These are phyloP conservation scores for Muscicapa comitata DNA, from an alignment of 2,797 vertebrate genomes.

Conservation along the genomic window DNA sequence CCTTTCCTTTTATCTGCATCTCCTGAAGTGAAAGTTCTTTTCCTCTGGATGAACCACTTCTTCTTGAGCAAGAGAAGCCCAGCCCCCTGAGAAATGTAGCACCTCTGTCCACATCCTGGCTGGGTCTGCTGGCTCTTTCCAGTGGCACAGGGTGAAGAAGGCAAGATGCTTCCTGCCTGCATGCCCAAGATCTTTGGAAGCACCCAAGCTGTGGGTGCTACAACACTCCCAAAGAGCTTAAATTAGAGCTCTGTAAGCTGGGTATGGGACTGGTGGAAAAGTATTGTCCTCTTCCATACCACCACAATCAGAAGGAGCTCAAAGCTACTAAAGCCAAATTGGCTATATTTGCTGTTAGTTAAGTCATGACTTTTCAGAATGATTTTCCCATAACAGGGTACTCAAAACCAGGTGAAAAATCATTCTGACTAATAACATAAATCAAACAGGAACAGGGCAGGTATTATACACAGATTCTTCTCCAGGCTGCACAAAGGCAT, in stretches of 20 bases:
- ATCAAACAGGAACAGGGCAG: not conserved
- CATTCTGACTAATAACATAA: not conserved
- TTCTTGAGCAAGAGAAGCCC: not conserved
- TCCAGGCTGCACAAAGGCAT: not conserved
- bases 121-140: not conserved
- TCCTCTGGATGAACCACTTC: not conserved
- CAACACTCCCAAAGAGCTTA: not conserved
- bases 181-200: not conserved
- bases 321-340: not conserved
- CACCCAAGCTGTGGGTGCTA: not conserved
- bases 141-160: not conserved
- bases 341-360: not conserved
- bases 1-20: not conserved
- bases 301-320: not conserved
- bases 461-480: not conserved
- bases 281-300: not conserved
- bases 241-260: not conserved
- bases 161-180: not conserved
- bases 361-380: not conserved
- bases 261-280: not conserved
- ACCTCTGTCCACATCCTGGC: not conserved
- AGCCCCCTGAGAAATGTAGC: not conserved
- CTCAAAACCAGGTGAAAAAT: not conserved
- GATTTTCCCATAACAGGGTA: not conserved
- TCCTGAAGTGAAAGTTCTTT: not conserved